Evolutionary conservation across 2,113 vertebrate genomes (phyloP), one percentile per base, ranked within the genome.

Genomic region (Forbesichthys agassizii): DNA sequence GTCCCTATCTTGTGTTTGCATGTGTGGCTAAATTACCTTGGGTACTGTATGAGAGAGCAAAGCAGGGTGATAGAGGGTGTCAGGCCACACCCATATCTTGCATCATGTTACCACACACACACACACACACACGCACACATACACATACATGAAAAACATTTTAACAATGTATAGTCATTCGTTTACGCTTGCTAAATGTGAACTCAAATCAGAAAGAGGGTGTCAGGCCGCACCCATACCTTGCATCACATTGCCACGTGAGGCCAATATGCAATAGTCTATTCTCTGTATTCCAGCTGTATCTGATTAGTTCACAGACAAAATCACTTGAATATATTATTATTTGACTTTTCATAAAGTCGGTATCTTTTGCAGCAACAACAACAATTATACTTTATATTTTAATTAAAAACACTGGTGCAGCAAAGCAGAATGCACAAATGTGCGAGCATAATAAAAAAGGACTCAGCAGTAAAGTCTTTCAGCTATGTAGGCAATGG

Each of bases 321-420:
- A 42, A 42, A 75, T 58, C 70, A 27, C 27, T 27, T 27, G 27
- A 27, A 27, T 82, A 65, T 75, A 77, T 83, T 89, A 82, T 82
- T 49, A 62, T 59, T 80, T 78, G 77, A 42, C 80, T 82, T 82
- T 73, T 72, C 69, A 77, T 67, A 73, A 55, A 65, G 53, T 84
- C 83, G 85, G 80, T 85, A 68, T 75, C 63, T 67, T 71, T 69
- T 42, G 7, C 36, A 42, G 7, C 36, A 42, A 42, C 36, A 42
- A 42, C 36, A 42, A 42, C 36, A 42, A 42, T 42, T 42, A 42
- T 27, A 27, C 27, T 42, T 42, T 42, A 42, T 6, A 42, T 42
- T 42, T 42, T 42, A 42, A 42, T 42, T 42, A 42, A 42, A 42
- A 42, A 42, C 13, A 52, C 64, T 74, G 68, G 49, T 48, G 71